phyloP scores from a whole-genome alignment of 2,888 invertebrate species.

The Drosophila histrio region DNA sequence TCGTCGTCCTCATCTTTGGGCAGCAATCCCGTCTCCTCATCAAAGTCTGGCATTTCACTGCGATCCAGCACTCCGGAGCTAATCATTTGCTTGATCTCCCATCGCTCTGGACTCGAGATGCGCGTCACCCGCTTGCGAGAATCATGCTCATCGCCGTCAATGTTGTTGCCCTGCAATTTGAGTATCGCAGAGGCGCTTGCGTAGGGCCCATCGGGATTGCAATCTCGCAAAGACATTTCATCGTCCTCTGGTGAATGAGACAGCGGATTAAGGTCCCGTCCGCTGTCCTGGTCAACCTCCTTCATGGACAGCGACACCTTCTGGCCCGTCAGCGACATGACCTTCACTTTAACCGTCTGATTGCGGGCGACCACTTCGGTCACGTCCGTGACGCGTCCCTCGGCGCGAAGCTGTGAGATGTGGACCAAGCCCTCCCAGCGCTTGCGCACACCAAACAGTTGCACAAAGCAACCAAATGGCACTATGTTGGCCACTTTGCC shows the following conservation, averaged over 20 bases:
- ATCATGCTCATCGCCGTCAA: constrained; percentile 92
- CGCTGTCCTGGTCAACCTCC: constrained; percentile 98
- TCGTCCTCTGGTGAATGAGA: constrained; percentile 88
- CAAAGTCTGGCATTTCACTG: constrained; percentile 98
- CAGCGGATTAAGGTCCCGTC: constrained; percentile 96
- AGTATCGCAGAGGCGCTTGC: constrained; percentile 86
- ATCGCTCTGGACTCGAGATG: constrained; percentile 97
- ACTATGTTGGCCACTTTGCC: constrained; percentile 98
- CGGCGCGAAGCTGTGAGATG: constrained; percentile 96
- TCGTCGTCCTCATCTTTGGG: constrained; percentile 97
- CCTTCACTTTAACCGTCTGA: constrained; percentile 95
- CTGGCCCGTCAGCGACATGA: constrained; percentile 95
- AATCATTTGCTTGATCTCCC: constrained; percentile 99
- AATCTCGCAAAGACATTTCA: constrained; percentile 85
- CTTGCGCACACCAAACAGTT: constrained; percentile 94
- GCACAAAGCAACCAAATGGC: constrained; percentile 99
- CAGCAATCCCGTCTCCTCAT: constrained; percentile 95
- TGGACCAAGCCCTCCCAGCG: constrained; percentile 98
- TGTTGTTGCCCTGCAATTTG: constrained; percentile 84
- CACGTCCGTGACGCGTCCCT: constrained; percentile 97
- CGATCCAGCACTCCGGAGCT: constrained; percentile 96
- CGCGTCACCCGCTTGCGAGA: constrained; percentile 93
- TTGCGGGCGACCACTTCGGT: constrained; percentile 96
- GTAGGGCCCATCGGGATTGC: constrained; percentile 97
- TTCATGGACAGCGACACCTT: constrained; percentile 98